phyloP scores from a whole-genome alignment of 2,888 invertebrate species.

The Ectemnius cavifrons region DNA sequence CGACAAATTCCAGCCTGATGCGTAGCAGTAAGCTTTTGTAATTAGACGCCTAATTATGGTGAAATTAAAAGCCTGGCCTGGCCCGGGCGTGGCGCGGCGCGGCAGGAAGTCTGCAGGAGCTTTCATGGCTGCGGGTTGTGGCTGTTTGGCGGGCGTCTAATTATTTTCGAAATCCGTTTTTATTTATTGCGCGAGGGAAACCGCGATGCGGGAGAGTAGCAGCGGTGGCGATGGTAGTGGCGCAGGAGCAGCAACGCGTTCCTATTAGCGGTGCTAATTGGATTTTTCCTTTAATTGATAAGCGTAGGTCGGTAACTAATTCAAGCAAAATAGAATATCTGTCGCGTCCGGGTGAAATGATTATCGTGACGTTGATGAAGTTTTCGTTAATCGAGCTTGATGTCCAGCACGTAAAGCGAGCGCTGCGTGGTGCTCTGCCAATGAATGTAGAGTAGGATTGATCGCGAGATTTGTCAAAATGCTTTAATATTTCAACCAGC shows the following conservation, averaged over 20 bases:
- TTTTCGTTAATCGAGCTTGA: conserved; percentile 49
- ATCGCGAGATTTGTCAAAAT: conserved; percentile 15
- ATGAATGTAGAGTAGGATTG: conserved; percentile 48
- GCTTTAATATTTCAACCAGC: background rate
- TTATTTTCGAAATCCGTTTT: conserved; percentile 3
- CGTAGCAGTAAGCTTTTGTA: conserved; percentile 6
- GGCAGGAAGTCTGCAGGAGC: too few species aligned
- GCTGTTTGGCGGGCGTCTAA: background rate
- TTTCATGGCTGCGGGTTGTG: too few species aligned
- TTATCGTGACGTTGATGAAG: conserved; percentile 59
- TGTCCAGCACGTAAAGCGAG: conserved; percentile 20
- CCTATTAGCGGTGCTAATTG: conserved; percentile 35
- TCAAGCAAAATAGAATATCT: conserved; percentile 57
- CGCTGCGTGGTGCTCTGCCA: background rate
- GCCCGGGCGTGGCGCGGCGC: too few species aligned
- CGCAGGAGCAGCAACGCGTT: background rate
- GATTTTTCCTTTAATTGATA: conserved; percentile 48
- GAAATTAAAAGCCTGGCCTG: background rate
- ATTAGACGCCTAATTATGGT: conserved; percentile 6
- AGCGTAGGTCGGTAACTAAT: conserved; percentile 40
- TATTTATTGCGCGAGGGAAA: conserved; percentile 1
- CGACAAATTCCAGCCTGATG: background rate
- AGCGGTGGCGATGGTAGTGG: too few species aligned
- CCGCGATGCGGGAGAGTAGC: too few species aligned
- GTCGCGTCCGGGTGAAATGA: conserved; percentile 48